A percentile compares a stretch with the other conserved stretches of the same genome.
Evolutionary conservation across 2,888 invertebrate species (phyloP).

Genomic region (Brachyptera risi): DNA sequence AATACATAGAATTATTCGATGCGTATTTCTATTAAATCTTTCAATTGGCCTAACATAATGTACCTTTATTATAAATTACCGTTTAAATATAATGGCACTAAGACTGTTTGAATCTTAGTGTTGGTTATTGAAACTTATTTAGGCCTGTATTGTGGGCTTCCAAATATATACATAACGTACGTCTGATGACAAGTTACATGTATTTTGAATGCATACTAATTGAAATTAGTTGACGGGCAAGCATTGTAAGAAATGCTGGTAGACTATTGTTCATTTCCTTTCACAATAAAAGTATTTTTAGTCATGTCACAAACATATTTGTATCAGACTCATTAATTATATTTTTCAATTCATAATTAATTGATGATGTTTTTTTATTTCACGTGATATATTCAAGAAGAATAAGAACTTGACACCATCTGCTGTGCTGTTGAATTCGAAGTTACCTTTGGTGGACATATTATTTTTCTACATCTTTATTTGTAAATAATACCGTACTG

Average conservation of each 20-base stretch:
- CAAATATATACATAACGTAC: not conserved
- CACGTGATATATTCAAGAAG: too few relatives aligned
- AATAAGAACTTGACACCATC: too few relatives aligned
- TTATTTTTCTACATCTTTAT: not conserved
- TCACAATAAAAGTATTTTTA: not conserved
- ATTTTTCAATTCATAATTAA: constrained; percentile 20
- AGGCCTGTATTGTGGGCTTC: constrained; percentile 16
- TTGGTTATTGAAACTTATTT: constrained; percentile 11
- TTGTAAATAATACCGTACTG: not conserved
- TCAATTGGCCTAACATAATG: not conserved
- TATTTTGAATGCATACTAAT: constrained; percentile 7
- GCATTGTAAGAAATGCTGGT: not conserved
- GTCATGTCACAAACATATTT: constrained; percentile 16
- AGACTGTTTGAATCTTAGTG: not conserved
- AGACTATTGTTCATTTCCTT: constrained; percentile 12
- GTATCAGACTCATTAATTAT: constrained; percentile 22
- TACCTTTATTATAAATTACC: not conserved
- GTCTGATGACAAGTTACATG: not conserved
- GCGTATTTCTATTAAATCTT: not conserved
- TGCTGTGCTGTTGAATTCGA: too few relatives aligned
- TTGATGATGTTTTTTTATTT: constrained; percentile 3
- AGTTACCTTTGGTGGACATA: too few relatives aligned
- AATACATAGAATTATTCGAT: too few relatives aligned
- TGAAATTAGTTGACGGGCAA: not conserved
- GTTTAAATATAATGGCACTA: not conserved